These are phyloP conservation scores for Sturnus vulgaris DNA, from an alignment of 2,113 vertebrate species.

Conservation along the genomic window DNA sequence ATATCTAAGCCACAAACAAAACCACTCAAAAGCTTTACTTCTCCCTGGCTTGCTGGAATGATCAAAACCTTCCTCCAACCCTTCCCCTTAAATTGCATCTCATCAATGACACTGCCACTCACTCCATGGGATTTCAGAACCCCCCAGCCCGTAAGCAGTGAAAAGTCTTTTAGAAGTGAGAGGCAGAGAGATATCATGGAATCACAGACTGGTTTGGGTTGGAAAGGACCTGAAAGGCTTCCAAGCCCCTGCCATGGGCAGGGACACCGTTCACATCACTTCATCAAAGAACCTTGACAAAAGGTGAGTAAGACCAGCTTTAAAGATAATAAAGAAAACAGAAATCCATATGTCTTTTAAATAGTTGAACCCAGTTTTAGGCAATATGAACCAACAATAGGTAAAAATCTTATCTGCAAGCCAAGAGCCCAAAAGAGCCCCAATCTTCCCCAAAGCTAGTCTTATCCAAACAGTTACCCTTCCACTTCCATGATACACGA, in stretches of 20 bases:
- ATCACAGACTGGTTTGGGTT: background rate
- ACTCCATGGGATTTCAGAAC: background rate
- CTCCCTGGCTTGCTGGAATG: slow-evolving; percentile 21
- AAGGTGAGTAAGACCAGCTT: background rate
- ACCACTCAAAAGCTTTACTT: background rate
- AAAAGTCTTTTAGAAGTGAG: background rate
- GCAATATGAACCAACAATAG: background rate
- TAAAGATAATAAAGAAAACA: background rate
- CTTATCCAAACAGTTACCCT: background rate
- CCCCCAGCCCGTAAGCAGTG: background rate
- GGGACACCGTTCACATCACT: background rate
- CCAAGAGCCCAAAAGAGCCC: background rate
- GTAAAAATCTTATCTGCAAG: slow-evolving; percentile 1
- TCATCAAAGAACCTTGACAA: background rate
- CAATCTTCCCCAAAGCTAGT: background rate
- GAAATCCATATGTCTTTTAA: background rate
- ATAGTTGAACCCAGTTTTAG: slow-evolving; percentile 10
- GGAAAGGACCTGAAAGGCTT: background rate
- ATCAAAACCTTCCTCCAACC: background rate
- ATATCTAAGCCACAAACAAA: background rate
- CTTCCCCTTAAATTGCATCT: background rate
- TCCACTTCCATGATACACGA: background rate
- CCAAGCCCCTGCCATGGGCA: background rate
- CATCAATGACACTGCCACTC: background rate
- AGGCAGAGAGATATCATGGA: background rate